These are phyloP conservation scores for Crax fasciolata DNA, from an alignment of 2,797 vertebrate genomes.

Conservation along the genomic window DNA sequence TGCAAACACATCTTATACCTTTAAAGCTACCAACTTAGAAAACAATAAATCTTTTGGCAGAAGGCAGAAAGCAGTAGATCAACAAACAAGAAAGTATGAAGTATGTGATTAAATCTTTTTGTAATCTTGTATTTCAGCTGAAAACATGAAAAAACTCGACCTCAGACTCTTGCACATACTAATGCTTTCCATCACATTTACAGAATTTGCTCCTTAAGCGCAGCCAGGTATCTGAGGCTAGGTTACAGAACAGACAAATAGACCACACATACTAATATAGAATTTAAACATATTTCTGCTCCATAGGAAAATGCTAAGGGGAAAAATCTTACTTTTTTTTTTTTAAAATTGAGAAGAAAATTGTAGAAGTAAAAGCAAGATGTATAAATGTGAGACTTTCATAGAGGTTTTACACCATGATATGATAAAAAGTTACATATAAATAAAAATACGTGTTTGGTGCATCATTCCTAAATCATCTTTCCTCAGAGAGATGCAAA, in stretches of 20 bases:
- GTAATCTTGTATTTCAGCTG: neutral
- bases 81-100: neutral
- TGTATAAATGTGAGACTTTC: neutral
- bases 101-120: neutral
- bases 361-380: neutral
- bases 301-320: neutral
- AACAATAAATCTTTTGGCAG: neutral
- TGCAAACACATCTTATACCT: neutral
- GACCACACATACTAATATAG: neutral
- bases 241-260: neutral
- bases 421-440: neutral
- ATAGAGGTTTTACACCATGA: neutral
- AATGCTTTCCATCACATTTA: neutral
- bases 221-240: neutral
- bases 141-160: neutral
- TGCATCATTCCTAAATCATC: neutral
- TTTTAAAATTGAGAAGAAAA: neutral
- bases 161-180: neutral
- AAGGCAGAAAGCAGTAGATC: neutral
- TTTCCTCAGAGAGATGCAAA: neutral
- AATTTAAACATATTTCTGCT: neutral
- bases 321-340: neutral
- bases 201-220: neutral
- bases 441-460: neutral
- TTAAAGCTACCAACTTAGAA: neutral